Evolutionary conservation across 1,140 invertebrate species (phyloP), one percentile per base, ranked within the genome.

Genomic region (Rhopalosiphum maidis): DNA sequence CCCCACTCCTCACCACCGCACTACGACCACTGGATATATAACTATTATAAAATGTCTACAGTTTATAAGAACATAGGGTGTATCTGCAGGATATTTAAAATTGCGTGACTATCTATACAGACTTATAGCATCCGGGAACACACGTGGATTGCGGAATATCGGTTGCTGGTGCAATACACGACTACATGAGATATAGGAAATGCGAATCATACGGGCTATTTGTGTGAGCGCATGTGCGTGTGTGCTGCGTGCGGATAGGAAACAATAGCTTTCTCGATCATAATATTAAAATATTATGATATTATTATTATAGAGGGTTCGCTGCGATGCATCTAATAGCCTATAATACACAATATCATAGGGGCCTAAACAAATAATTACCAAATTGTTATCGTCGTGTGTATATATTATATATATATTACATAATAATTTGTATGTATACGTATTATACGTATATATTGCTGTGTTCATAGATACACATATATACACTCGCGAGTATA

Each of bases 171-270:
- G 88, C 30, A 51, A 23, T 37, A 22, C 15, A 18, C 2, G 43
- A 18, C 0, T 55, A 35, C 15, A 18, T 6, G 43, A n/a, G 9
- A 3, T 87, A 9, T 25, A 43, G 60, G 60, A 91, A 91, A 91
- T n/a, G 90, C 90, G 55, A 82, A 91, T 77, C 90, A 91, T 91
- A 91, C 90, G 90, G 90, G 90, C 18, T 30, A n/a, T 77, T n/a
- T 77, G 60, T 77, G 60, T 18, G 30, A n/a, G 30, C n/a, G 60
- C 18, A 68, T 15, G 55, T 15, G 55, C 30, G 60, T n/a, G 30
- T 68, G 60, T 60, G 30, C 30, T 30, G 7, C 25, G 11, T 77
- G 60, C 60, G n/a, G 60, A 77, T 77, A n/a, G n/a, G n/a, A 77
- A 77, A 77, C 60, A 77, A 77, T 77, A 22, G 30, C 3, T n/a